Conservation (phyloP, 2,113 vertebrate genomes). For the Natator depressus region DNA sequence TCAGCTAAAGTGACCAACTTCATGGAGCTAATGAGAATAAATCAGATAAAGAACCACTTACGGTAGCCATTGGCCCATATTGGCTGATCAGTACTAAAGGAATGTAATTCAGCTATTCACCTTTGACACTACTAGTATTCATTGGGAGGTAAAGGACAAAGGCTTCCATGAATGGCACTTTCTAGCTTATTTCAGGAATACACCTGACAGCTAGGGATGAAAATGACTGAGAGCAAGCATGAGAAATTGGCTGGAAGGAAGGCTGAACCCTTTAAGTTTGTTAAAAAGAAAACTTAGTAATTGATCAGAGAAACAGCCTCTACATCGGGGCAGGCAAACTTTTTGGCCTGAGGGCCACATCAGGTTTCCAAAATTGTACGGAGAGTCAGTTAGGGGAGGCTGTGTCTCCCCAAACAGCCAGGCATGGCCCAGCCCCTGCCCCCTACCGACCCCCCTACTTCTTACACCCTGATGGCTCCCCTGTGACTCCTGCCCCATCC, state of each 20-base stretch:
- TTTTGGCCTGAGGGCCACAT: too few species aligned
- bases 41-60: neutral
- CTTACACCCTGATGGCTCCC: too few species aligned
- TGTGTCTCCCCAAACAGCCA: too few species aligned
- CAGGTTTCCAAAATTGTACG: too few species aligned
- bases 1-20: neutral
- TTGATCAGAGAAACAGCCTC: neutral
- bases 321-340: neutral
- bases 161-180: neutral
- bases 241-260: neutral
- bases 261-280: neutral
- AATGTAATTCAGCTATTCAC: neutral
- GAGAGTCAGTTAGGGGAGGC: too few species aligned
- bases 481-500: too few species aligned
- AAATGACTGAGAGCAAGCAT: accelerated
- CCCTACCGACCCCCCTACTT: too few species aligned
- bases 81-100: neutral
- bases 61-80: accelerated
- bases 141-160: neutral
- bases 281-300: neutral
- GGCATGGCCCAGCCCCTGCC: too few species aligned
- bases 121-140: neutral
- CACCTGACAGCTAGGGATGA: neutral
- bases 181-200: neutral
- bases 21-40: neutral